A percentile compares a stretch with the other conserved stretches of the same genome.
Evolutionary conservation across 2,113 vertebrate species (phyloP).

Genomic region (Athene cunicularia): DNA sequence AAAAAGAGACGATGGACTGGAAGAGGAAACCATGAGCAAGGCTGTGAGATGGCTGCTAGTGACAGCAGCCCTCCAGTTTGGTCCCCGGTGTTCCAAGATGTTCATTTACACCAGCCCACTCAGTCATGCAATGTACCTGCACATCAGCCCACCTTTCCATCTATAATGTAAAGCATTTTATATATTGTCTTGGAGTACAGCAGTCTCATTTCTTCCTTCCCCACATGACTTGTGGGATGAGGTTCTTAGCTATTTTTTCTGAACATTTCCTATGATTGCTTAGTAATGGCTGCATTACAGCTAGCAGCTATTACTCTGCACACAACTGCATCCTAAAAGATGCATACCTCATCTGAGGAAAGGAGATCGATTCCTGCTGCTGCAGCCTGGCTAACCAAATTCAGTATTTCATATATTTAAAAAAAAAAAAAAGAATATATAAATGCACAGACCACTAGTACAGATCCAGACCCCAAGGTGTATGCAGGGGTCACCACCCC

Average conservation of each 20-base stretch:
- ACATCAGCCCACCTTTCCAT: background rate
- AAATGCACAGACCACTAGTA: background rate
- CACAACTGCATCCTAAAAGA: background rate
- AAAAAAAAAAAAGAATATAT: background rate
- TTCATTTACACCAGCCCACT: background rate
- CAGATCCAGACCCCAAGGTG: background rate
- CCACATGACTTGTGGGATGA: rapidly evolving
- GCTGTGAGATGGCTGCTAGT: background rate
- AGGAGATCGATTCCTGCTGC: background rate
- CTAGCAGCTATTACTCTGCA: background rate
- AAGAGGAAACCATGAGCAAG: background rate
- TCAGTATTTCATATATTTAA: background rate
- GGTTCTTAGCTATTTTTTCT: background rate
- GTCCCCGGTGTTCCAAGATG: background rate
- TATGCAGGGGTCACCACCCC: background rate
- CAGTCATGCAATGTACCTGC: rapidly evolving
- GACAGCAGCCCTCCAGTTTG: background rate
- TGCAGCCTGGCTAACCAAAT: background rate
- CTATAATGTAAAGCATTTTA: background rate
- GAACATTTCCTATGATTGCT: background rate
- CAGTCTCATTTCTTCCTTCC: background rate
- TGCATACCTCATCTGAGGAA: background rate
- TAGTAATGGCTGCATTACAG: background rate
- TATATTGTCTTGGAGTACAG: rapidly evolving
- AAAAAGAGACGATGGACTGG: rapidly evolving